These are phyloP conservation scores for Montipora capricornis DNA, from an alignment of 64 coral and sea anemone genomes.

Conservation along the genomic window DNA sequence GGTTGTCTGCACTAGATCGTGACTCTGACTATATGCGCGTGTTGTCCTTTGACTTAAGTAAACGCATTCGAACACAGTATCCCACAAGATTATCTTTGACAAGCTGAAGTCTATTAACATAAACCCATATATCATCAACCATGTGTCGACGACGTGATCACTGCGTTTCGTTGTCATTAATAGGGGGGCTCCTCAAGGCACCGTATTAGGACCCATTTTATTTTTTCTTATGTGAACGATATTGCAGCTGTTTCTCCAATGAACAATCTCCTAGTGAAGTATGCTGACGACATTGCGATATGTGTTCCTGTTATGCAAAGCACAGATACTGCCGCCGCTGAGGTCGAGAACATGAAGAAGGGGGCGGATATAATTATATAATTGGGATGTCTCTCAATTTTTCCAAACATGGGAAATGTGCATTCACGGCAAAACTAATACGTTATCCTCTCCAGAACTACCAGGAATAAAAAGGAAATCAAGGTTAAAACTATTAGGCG, in stretches of 20 bases:
- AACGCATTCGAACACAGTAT: slow-evolving; percentile 22
- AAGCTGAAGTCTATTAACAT: slow-evolving; percentile 6
- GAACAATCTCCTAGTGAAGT: not conserved
- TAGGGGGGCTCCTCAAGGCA: slow-evolving; percentile 14
- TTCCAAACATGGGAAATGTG: too few relatives aligned
- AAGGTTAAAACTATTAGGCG: not conserved
- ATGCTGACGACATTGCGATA: slow-evolving; percentile 11
- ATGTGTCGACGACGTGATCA: not conserved
- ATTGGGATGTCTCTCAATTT: not conserved
- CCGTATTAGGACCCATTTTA: slow-evolving; percentile 13
- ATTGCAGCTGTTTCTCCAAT: not conserved
- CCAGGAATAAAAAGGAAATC: too few relatives aligned
- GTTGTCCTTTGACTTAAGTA: slow-evolving; percentile 36
- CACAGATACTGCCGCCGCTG: not conserved
- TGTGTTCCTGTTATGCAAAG: not conserved
- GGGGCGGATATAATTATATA: not conserved
- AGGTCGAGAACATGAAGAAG: not conserved
- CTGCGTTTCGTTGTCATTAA: not conserved
- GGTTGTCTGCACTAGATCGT: not conserved
- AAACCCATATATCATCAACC: not conserved
- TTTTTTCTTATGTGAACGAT: slow-evolving; percentile 31
- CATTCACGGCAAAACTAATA: too few relatives aligned
- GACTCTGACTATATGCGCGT: not conserved
- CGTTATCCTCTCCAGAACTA: too few relatives aligned
- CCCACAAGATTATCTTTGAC: slow-evolving; percentile 28